phyloP scores from a whole-genome alignment of 2,797 vertebrate species.

The Manis javanica region DNA sequence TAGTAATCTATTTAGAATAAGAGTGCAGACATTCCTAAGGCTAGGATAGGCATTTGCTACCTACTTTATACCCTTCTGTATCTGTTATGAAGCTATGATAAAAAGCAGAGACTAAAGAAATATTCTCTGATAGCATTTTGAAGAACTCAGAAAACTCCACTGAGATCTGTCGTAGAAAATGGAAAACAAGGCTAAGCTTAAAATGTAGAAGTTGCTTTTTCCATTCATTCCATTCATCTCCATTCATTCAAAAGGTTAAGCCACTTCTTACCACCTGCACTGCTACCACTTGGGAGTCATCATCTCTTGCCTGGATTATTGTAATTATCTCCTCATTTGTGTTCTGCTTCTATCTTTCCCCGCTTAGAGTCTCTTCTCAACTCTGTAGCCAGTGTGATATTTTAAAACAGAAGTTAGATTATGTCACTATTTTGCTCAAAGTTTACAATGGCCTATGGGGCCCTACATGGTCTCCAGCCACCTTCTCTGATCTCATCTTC shows the following conservation, averaged over 20 bases:
- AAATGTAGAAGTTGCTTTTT: not conserved
- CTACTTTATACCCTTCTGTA: not conserved
- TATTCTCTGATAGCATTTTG: constrained; percentile 9
- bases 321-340: not conserved
- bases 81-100: not conserved
- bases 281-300: not conserved
- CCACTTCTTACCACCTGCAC: not conserved
- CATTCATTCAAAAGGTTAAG: not conserved
- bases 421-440: not conserved
- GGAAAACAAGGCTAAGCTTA: not conserved
- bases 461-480: not conserved
- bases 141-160: not conserved
- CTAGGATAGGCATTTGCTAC: not conserved
- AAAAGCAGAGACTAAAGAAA: not conserved
- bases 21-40: not conserved
- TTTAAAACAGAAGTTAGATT: constrained; percentile 8
- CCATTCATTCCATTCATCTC: not conserved
- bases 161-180: not conserved
- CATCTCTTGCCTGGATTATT: not conserved
- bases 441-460: not conserved
- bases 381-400: not conserved
- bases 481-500: not conserved
- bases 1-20: not conserved
- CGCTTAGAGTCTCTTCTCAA: not conserved
- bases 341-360: not conserved